Base-by-base conservation (phyloP, 1,140 invertebrate genomes). In the Drosophila jambulina region DNA sequence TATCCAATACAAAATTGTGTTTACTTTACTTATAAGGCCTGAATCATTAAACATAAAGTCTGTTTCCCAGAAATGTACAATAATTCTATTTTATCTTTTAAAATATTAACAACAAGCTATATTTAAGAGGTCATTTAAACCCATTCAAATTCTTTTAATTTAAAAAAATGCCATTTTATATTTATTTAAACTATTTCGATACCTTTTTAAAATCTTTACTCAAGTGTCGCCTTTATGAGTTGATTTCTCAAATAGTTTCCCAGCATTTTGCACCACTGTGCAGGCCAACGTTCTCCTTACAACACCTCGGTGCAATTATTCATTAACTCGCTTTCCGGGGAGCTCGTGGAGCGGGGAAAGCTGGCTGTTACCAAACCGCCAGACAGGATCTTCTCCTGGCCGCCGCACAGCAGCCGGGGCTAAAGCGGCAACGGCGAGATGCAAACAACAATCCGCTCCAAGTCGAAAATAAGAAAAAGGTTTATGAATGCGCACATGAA, bases 401-500 rank as follows among this genome's bases (percentile, higher is more conserved):
- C 51, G 21, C 56, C 32, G 43, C 51, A 71, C 54, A 72, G 40
- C 51, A 63, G 38, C 49, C 38, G 38, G 12, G 19, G 27, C 34
- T n/a, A 40, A 32, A 56, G 34, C 27, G 21, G 29, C 38, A 54
- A 70, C 65, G 53, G 45, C 51, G 40, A 61, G 61, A 82, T 60
- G 78, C 67, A 78, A 81, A 78, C 57, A 72, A 65, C 67, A 78
- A 85, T 86, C 65, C 75, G 75, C 63, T 79, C 32, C 61, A 43
- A 78, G 72, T 88, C 68, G 70, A 77, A 82, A 82, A 91, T 82
- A 68, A 78, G 77, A 78, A 80, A 85, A 87, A 75, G 71, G 65
- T 87, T 87, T 91, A 91, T 91, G 91, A 91, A 91, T 85, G 91
- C 91, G 80, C 79, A 82, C 71, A 91, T 92, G 91, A 92, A 87